Evolutionary conservation across 2,797 vertebrate species (phyloP).

Genomic region (Coluber constrictor): DNA sequence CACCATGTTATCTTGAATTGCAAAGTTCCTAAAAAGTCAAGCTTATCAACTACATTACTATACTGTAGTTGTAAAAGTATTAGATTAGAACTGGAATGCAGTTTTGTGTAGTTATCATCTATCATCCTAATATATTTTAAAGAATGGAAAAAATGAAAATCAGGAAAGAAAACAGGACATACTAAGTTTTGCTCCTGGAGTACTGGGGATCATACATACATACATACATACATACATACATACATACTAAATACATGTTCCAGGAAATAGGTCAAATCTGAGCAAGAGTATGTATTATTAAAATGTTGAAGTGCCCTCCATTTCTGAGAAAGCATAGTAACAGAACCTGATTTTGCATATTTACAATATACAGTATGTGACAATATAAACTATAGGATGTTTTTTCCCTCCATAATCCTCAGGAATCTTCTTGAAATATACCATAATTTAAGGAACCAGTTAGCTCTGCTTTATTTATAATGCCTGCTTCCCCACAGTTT

Average conservation of each 20-base stretch:
- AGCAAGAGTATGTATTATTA: background rate
- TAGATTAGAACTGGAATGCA: background rate
- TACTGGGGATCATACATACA: no score
- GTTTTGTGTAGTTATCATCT: background rate
- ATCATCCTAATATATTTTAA: background rate
- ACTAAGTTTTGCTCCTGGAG: no score
- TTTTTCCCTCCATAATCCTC: background rate
- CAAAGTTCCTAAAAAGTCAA: background rate
- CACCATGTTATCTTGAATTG: background rate
- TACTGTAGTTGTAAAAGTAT: background rate
- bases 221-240: no score
- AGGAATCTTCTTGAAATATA: background rate
- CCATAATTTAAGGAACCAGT: background rate
- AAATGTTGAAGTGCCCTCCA: background rate
- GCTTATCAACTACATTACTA: background rate
- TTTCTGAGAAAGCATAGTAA: background rate
- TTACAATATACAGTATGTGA: background rate
- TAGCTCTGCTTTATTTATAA: conserved; percentile 9
- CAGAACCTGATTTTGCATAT: background rate
- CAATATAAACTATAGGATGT: background rate
- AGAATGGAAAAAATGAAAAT: background rate
- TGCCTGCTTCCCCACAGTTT: background rate
- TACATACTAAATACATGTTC: no score
- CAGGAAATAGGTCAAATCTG: background rate
- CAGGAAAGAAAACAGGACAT: no score